phyloP scores from a whole-genome alignment of 2,797 vertebrate genomes.

The Hydrocynus forskahlii region DNA sequence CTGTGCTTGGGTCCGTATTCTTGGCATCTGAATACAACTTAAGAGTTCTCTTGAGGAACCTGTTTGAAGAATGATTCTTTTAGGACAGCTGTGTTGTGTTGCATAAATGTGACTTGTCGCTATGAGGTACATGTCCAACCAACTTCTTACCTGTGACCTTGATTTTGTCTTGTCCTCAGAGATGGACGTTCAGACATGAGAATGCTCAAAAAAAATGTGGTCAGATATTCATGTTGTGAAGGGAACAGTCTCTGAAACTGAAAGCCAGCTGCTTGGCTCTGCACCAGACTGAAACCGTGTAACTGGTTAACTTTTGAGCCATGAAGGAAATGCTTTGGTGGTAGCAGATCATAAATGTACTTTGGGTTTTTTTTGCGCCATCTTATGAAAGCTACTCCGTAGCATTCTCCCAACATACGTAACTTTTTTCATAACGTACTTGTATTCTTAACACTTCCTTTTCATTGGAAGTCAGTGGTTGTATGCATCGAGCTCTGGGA shows the following conservation, averaged over 20 bases:
- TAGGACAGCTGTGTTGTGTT: conserved; percentile 1
- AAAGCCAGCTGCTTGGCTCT: background rate
- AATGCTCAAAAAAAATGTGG: conserved; percentile 4
- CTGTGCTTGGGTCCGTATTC: conserved; percentile 36
- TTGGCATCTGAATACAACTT: background rate
- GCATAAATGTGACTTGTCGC: background rate
- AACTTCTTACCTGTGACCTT: background rate
- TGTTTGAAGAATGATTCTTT: background rate
- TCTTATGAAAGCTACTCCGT: background rate
- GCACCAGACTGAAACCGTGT: background rate
- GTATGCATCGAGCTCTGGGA: conserved; percentile 3
- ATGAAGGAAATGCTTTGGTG: conserved; percentile 10
- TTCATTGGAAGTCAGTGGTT: conserved; percentile 4
- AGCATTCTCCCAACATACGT: background rate
- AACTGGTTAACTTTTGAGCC: conserved; percentile 5
- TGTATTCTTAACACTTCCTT: background rate
- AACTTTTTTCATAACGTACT: background rate
- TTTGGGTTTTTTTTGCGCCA: background rate
- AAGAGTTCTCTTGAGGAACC: background rate
- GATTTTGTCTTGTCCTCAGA: background rate
- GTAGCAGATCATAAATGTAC: background rate
- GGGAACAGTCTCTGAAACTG: conserved; percentile 2
- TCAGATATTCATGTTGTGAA: conserved; percentile 9
- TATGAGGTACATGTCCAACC: conserved; percentile 10
- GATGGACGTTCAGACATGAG: background rate